These are phyloP conservation scores for Trinectes maculatus DNA, from an alignment of 2,113 vertebrate genomes.

Conservation along the genomic window DNA sequence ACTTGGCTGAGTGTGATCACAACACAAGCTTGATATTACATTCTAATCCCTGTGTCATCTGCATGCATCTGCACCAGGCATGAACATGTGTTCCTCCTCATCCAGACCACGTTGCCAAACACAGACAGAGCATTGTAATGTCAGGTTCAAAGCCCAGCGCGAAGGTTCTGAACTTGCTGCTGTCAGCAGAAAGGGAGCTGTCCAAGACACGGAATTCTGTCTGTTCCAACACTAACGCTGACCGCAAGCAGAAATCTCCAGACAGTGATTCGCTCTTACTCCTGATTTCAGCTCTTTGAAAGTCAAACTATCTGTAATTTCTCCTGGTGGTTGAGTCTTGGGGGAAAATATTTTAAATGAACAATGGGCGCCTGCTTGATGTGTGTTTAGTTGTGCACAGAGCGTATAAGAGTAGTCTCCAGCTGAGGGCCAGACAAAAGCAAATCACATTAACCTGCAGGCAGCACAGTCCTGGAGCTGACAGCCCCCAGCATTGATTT, in stretches of 20 bases:
- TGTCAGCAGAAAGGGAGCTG: conserved; percentile 7
- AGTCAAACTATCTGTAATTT: neutral
- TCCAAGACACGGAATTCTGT: neutral
- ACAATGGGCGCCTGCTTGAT: neutral
- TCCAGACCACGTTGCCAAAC: neutral
- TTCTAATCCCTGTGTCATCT: neutral
- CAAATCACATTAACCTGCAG: too few relatives aligned
- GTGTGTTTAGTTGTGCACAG: neutral
- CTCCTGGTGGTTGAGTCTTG: neutral
- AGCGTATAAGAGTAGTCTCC: too few relatives aligned
- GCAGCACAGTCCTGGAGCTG: neutral
- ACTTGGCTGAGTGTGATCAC: neutral
- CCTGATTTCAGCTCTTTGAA: neutral
- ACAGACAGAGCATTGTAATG: neutral
- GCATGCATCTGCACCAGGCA: neutral
- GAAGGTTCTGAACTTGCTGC: neutral
- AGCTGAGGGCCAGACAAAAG: too few relatives aligned
- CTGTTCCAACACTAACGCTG: neutral
- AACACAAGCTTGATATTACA: neutral
- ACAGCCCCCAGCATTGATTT: neutral
- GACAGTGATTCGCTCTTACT: neutral
- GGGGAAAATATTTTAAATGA: neutral
- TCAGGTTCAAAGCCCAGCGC: neutral
- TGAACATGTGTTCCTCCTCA: neutral
- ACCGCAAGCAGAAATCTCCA: neutral